Evolutionary conservation across 2,888 invertebrate species (phyloP).

Genomic region (Chrysolina haemoptera): DNA sequence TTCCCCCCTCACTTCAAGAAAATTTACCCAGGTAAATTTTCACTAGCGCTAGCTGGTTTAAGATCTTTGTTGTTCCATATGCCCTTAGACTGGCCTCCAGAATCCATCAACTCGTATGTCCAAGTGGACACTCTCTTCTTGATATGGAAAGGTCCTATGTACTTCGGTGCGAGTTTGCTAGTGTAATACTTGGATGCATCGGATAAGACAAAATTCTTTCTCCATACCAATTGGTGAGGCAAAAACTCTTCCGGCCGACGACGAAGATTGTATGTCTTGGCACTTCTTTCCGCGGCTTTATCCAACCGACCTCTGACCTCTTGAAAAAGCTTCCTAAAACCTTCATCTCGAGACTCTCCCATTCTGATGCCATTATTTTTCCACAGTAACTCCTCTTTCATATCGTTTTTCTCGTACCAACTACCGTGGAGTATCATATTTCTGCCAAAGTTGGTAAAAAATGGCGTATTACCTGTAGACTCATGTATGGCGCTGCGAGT

Average conservation of each 20-base stretch:
- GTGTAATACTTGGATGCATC: slow-evolving; percentile 47
- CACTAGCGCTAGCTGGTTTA: neutral
- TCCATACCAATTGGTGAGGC: slow-evolving; percentile 41
- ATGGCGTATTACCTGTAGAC: slow-evolving; percentile 9
- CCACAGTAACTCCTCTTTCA: neutral
- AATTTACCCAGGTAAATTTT: slow-evolving; percentile 1
- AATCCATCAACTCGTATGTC: slow-evolving; percentile 27
- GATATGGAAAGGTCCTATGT: slow-evolving; percentile 25
- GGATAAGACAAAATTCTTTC: slow-evolving; percentile 47
- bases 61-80: slow-evolving; percentile 28
- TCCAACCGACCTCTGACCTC: slow-evolving; percentile 12
- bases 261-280: slow-evolving; percentile 40
- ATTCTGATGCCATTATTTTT: neutral
- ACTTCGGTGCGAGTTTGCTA: slow-evolving; percentile 46
- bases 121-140: slow-evolving; percentile 27
- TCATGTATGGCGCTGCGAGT: slow-evolving; percentile 26
- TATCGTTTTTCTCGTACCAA: neutral
- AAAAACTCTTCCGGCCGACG: slow-evolving; percentile 29
- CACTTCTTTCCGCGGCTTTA: slow-evolving; percentile 35
- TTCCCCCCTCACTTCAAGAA: neutral
- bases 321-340: neutral
- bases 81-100: slow-evolving; percentile 18
- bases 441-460: slow-evolving; percentile 32
- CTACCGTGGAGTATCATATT: slow-evolving; percentile 18
- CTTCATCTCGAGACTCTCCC: neutral